Evolutionary conservation across 2,888 invertebrate genomes (phyloP).

Genomic region (Steinernema carpocapsae): DNA sequence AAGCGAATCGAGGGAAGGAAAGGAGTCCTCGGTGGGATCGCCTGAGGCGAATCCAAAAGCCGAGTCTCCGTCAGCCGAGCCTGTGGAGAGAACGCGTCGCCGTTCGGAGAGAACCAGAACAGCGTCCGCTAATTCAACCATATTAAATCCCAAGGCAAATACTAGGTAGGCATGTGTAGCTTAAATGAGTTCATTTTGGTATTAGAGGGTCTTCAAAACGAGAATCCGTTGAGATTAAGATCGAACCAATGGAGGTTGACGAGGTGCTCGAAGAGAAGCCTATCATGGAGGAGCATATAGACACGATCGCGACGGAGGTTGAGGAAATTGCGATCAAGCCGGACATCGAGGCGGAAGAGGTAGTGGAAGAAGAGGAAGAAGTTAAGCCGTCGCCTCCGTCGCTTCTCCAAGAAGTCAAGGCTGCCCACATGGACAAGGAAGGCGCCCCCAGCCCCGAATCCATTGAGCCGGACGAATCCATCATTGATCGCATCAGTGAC

Average conservation of each 20-base stretch:
- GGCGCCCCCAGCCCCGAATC: too few relatives aligned
- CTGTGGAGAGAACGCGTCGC: not conserved
- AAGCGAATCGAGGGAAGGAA: not conserved
- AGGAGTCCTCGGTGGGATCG: not conserved
- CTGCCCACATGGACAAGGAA: too few relatives aligned
- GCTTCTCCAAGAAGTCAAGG: too few relatives aligned
- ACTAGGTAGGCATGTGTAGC: too few relatives aligned
- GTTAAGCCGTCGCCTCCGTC: too few relatives aligned
- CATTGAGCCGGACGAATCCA: too few relatives aligned
- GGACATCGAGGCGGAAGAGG: not conserved
- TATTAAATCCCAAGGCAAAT: not conserved
- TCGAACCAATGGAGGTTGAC: not conserved
- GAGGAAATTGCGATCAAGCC: not conserved
- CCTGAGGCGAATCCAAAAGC: not conserved
- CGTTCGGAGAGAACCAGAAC: conserved; percentile 4
- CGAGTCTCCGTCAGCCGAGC: not conserved
- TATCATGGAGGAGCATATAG: too few relatives aligned
- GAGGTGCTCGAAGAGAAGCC: not conserved
- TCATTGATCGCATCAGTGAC: too few relatives aligned
- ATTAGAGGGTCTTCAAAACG: not conserved
- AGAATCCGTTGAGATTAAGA: not conserved
- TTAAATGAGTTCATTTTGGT: not conserved
- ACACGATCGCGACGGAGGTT: too few relatives aligned
- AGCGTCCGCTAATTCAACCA: not conserved
- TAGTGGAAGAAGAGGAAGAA: not conserved